Base-by-base conservation (phyloP, 2,797 vertebrate genomes). In the Rhinatrema bivittatum region DNA sequence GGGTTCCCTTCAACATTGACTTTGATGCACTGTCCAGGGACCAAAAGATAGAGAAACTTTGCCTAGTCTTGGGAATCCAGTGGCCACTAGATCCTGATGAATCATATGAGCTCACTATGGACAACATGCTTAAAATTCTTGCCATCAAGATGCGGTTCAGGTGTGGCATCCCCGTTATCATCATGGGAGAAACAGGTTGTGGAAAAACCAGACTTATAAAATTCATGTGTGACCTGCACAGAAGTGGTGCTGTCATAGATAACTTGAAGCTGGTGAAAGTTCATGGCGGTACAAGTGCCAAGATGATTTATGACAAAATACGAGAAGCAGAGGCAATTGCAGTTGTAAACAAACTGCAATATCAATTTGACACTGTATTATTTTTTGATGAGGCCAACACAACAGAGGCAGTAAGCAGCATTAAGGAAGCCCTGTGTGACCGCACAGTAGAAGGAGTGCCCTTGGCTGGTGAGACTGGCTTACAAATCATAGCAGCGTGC, bases 341-440 rank as follows among this genome's bases (percentile, higher is more conserved):
- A 4, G 24, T 9, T 6, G 7, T 1, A 29, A 98, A 97, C 56
- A 91, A 77, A 50, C 6, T 42, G 25, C 11, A 70, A 4, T 56
- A 89, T 4, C 53, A 66, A 3, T 70, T 94, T 70, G 86, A 93
- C 54, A 94, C 94, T 0, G 77, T 98, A 45, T 70, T 99, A 18
- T 99, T 99, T 53, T 95, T 99, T 0, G 96, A 99, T 1, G 96
- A 98, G 46, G 94, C 96, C 48, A 99, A 99, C 65, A 95, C 96
- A 1, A 96, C 95, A 0, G 93, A 97, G 46, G 91, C 93, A 5
- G 64, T 98, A 20, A 88, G 88, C 75, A 89, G 91, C 50, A 94
- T 99, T 58, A 99, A 99, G 61, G 96, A 99, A 50, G 81, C 94
- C 5, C 76, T 99, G 28, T 99, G 96, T 32, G 94, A 99, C 50